Conservation (phyloP, 2,797 vertebrate species). For the Dendrocincla fuliginosa region DNA sequence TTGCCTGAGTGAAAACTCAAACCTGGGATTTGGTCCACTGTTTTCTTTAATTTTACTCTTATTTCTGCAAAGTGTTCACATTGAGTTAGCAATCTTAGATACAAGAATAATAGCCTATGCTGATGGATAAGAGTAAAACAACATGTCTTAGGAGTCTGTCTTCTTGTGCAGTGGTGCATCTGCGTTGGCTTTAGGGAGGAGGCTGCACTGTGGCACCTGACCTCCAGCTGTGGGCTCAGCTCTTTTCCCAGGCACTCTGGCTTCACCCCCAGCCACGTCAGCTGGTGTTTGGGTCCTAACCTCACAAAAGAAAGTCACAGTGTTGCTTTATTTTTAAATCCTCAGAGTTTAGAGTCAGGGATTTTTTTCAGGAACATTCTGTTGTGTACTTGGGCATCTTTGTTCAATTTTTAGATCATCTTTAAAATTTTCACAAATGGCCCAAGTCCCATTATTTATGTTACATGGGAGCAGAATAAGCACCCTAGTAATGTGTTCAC, state of each 20-base stretch:
- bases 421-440: not conserved
- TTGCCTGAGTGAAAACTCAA: not conserved
- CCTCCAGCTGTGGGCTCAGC: not conserved
- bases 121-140: not conserved
- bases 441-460: not conserved
- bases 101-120: not conserved
- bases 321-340: not conserved
- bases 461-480: not conserved
- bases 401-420: not conserved
- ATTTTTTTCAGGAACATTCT: not conserved
- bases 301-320: not conserved
- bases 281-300: not conserved
- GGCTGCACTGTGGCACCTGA: not conserved
- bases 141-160: not conserved
- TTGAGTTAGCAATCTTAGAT: not conserved
- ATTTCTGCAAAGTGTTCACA: not conserved
- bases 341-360: not conserved
- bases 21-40: not conserved
- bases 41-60: constrained; percentile 1
- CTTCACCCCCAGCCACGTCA: not conserved
- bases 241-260: not conserved
- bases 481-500: not conserved
- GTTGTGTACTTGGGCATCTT: not conserved
- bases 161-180: not conserved
- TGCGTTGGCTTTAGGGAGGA: not conserved